These are phyloP conservation scores for Cettia cetti DNA, from an alignment of 2,113 vertebrate species.

Conservation along the genomic window DNA sequence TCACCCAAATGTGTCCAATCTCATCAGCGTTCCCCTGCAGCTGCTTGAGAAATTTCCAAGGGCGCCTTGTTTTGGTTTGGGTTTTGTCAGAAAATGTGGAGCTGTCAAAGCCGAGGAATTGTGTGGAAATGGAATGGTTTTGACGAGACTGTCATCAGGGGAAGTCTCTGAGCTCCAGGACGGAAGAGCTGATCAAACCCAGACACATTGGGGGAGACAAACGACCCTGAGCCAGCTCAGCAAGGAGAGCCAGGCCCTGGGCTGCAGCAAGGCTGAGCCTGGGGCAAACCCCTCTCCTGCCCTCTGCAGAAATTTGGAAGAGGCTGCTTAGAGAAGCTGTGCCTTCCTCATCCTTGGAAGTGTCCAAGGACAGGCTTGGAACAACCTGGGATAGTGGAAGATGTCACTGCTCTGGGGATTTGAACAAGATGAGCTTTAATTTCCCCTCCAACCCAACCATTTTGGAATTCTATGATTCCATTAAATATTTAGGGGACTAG, in stretches of 20 bases:
- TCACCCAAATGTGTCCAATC: slow-evolving; percentile 50
- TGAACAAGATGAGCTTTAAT: not conserved
- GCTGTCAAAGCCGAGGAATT: slow-evolving; percentile 38
- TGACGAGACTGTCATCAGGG: slow-evolving; percentile 53
- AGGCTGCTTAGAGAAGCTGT: not conserved
- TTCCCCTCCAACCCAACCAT: not conserved
- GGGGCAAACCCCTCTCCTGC: not conserved
- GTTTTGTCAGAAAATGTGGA: slow-evolving; percentile 51
- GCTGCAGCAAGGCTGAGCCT: rapidly evolving
- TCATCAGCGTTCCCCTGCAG: slow-evolving; percentile 35
- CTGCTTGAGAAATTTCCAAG: slow-evolving; percentile 51
- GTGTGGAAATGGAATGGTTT: slow-evolving; percentile 47
- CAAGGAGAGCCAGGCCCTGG: not conserved
- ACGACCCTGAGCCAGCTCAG: not conserved
- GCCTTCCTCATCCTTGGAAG: not conserved
- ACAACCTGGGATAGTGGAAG: not conserved
- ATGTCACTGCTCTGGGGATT: not conserved
- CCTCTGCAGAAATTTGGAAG: not conserved
- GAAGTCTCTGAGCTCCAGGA: slow-evolving; percentile 36
- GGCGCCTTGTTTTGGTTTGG: slow-evolving; percentile 51
- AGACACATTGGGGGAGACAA: slow-evolving; percentile 14
- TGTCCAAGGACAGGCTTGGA: not conserved
- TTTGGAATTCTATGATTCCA: not conserved
- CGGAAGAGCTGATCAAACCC: slow-evolving; percentile 51
- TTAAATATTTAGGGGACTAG: rapidly evolving